Conservation (phyloP, 2,888 invertebrate species). For the Timandra comae region DNA sequence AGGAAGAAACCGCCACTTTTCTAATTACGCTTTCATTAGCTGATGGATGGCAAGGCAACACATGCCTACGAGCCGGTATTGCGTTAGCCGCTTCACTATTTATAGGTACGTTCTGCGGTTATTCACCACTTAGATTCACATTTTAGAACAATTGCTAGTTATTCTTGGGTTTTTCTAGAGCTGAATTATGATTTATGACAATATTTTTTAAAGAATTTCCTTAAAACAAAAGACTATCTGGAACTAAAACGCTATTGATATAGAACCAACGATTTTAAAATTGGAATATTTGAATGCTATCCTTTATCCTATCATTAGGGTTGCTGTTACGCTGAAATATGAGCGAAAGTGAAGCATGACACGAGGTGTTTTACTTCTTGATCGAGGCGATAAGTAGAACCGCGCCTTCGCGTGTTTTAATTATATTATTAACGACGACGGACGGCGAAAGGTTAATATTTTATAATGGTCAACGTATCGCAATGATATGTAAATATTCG, state of each 20-base stretch:
- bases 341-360: conserved; percentile 18
- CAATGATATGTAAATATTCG: conserved; percentile 76
- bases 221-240: too few relatives aligned
- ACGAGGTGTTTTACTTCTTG: conserved; percentile 43
- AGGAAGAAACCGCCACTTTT: conserved; percentile 72
- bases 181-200: too few relatives aligned
- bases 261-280: too few relatives aligned
- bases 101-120: conserved; percentile 4
- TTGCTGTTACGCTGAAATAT: too few relatives aligned
- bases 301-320: too few relatives aligned
- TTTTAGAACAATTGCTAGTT: not conserved
- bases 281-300: conserved; percentile 6
- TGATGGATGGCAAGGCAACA: conserved; percentile 50
- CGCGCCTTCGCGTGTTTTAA: conserved; percentile 74
- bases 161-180: too few relatives aligned
- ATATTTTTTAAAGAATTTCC: too few relatives aligned
- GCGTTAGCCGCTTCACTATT: conserved; percentile 6
- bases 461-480: conserved; percentile 69
- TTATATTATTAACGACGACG: conserved; percentile 74
- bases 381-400: conserved; percentile 66
- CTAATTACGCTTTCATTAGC: conserved; percentile 74
- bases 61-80: conserved; percentile 20
- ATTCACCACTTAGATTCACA: conserved; percentile 3
- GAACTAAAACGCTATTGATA: too few relatives aligned
- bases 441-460: conserved; percentile 70